Conservation (phyloP, 2,797 vertebrate species). For the Sphenopsis melanotis region DNA sequence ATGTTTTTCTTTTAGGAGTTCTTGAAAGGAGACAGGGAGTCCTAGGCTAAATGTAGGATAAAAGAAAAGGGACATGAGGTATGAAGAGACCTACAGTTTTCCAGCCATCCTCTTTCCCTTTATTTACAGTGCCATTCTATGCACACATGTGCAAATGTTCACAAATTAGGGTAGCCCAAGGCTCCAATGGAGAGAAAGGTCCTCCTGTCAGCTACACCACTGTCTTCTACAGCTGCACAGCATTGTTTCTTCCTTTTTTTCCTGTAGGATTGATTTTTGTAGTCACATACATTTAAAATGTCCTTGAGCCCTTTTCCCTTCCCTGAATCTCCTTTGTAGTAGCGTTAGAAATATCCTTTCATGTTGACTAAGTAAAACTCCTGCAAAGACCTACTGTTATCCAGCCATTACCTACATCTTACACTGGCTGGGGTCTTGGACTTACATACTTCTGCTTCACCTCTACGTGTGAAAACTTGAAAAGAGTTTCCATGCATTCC, state of each 20-base stretch:
- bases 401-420: not conserved
- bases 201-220: not conserved
- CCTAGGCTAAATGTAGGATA: not conserved
- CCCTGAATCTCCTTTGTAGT: not conserved
- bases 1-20: not conserved
- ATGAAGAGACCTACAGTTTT: not conserved
- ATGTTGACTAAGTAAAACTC: not conserved
- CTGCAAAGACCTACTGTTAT: not conserved
- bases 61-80: not conserved
- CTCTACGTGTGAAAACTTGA: not conserved
- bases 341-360: not conserved
- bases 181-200: not conserved
- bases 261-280: not conserved
- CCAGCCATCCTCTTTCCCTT: not conserved
- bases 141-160: not conserved
- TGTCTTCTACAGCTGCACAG: not conserved
- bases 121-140: not conserved
- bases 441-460: not conserved
- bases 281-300: fast-evolving
- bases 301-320: not conserved
- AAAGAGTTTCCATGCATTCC: not conserved
- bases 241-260: not conserved
- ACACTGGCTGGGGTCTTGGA: not conserved
- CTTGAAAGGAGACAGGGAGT: not conserved
- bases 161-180: not conserved